phyloP scores from a whole-genome alignment of 30 jellyfish, hydroid and myxozoan genomes.

The Aurelia aurita region DNA sequence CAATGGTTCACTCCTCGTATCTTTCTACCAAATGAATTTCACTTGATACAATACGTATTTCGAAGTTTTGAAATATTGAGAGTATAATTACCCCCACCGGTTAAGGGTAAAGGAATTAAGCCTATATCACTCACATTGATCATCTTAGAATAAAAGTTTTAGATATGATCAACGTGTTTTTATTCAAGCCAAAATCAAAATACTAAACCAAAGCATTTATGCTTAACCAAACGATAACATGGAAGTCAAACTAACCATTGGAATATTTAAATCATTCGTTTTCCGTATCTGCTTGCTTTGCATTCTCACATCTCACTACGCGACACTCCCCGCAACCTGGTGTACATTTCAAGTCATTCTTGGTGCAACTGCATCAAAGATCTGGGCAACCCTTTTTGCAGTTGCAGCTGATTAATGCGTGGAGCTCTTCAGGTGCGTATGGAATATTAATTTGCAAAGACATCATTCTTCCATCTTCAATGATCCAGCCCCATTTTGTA shows the following conservation, averaged over 20 bases:
- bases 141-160: not conserved
- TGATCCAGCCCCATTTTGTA: slow-evolving; percentile 67
- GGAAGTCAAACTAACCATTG: too few species aligned
- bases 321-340: slow-evolving; percentile 69
- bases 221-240: too few species aligned
- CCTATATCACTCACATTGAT: not conserved
- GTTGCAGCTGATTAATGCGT: slow-evolving; percentile 58
- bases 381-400: slow-evolving; percentile 69
- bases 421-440: slow-evolving; percentile 73
- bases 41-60: slow-evolving; percentile 20
- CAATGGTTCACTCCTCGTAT: not conserved
- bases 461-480: slow-evolving; percentile 23
- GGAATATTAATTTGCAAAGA: slow-evolving; percentile 61
- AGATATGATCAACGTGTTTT: slow-evolving; percentile 22
- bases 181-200: slow-evolving; percentile 22
- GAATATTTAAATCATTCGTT: too few species aligned
- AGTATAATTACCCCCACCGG: slow-evolving; percentile 23
- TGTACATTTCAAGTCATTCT: slow-evolving; percentile 57
- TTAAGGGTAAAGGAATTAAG: not conserved
- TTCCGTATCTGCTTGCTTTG: slow-evolving; percentile 55
- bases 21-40: slow-evolving; percentile 44
- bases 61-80: slow-evolving; percentile 20
- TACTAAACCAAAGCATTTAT: too few species aligned
- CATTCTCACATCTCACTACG: slow-evolving; percentile 62
- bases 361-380: slow-evolving; percentile 76